phyloP scores from a whole-genome alignment of 1,140 invertebrate genomes.

The Papilio glaucus region DNA sequence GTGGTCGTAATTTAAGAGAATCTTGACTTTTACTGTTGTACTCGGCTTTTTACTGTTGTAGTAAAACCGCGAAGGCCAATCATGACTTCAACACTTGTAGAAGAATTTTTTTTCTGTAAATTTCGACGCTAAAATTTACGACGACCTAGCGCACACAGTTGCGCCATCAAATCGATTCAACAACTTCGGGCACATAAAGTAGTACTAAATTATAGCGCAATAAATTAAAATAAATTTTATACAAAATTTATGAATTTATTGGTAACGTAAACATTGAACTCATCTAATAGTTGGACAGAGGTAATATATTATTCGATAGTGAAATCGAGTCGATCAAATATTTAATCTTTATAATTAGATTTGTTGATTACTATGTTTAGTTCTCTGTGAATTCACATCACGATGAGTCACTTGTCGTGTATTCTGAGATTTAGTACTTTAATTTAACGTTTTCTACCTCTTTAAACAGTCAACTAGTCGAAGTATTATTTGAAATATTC shows the following conservation, averaged over 20 bases:
- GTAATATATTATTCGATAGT: background rate
- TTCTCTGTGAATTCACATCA: background rate
- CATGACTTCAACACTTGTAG: constrained; percentile 55
- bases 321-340: background rate
- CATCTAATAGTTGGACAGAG: background rate
- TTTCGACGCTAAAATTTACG: constrained; percentile 27
- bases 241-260: constrained; percentile 9
- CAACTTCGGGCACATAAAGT: constrained; percentile 6
- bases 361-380: background rate
- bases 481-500: too few relatives aligned
- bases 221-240: constrained; percentile 17
- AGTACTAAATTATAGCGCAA: constrained; percentile 4
- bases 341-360: background rate
- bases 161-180: constrained; percentile 11
- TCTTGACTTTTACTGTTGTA: constrained; percentile 75
- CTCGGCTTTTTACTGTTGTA: constrained; percentile 70
- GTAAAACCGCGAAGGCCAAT: constrained; percentile 70
- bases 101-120: constrained; percentile 46
- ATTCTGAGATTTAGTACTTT: too few relatives aligned
- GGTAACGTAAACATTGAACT: background rate
- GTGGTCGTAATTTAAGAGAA: constrained; percentile 63
- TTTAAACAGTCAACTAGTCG: too few relatives aligned
- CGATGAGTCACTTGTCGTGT: background rate
- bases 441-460: too few relatives aligned
- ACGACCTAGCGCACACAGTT: background rate